Conservation (phyloP, 2,797 vertebrate species). For the Trichosurus vulpecula region DNA sequence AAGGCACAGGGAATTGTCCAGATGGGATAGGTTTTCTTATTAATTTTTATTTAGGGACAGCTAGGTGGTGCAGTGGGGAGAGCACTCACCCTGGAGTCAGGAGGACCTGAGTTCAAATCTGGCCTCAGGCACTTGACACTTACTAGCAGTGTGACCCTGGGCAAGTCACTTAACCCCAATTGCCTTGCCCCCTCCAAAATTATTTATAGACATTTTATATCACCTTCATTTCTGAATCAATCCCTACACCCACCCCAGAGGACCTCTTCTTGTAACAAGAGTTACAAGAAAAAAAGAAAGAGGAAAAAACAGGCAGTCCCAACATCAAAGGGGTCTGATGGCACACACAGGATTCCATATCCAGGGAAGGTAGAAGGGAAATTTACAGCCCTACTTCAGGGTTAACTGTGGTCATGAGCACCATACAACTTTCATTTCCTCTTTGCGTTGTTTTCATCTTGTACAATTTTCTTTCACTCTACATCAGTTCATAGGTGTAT, state of each 20-base stretch:
- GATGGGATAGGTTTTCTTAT: neutral
- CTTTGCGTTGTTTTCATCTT: neutral
- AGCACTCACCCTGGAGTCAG: too few relatives aligned
- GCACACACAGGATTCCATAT: neutral
- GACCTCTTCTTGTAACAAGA: neutral
- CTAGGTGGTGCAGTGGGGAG: too few relatives aligned
- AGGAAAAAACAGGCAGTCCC: neutral
- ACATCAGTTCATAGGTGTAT: neutral
- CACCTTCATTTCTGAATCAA: neutral
- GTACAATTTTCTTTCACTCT: neutral
- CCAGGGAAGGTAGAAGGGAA: neutral
- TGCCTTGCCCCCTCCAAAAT: too few relatives aligned
- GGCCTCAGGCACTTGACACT: too few relatives aligned
- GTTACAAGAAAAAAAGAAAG: neutral
- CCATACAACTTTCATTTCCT: neutral
- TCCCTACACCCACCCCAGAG: neutral
- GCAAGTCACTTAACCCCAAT: too few relatives aligned
- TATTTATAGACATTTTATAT: neutral
- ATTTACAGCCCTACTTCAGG: neutral
- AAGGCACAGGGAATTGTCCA: neutral
- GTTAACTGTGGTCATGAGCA: neutral
- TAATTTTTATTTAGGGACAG: neutral
- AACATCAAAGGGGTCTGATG: neutral
- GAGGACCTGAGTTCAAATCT: too few relatives aligned
- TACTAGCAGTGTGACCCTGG: too few relatives aligned